phyloP scores from a whole-genome alignment of 2,797 vertebrate species.

The Brotula barbata region DNA sequence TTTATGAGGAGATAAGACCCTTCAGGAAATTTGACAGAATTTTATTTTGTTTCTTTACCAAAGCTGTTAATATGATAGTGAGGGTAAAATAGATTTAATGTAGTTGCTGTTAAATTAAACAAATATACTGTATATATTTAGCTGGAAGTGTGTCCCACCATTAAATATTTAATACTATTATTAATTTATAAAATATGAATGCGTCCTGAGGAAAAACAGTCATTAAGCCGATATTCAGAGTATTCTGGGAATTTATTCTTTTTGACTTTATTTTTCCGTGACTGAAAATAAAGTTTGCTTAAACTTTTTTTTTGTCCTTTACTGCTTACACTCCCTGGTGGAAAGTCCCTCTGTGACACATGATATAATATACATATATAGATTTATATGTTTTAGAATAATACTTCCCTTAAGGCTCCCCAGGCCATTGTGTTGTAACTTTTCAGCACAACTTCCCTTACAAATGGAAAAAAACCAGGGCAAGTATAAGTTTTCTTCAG shows the following conservation, averaged over 20 bases:
- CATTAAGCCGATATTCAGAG: constrained; percentile 33
- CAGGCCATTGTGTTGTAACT: too few species aligned
- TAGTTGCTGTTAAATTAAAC: constrained; percentile 19
- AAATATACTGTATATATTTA: constrained; percentile 20
- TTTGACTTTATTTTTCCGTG: constrained; percentile 52
- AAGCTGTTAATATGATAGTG: constrained; percentile 22
- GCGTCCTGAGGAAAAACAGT: constrained; percentile 10
- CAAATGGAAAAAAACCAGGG: too few species aligned
- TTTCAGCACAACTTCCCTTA: too few species aligned
- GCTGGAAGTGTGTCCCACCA: constrained; percentile 9
- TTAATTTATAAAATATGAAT: constrained; percentile 35
- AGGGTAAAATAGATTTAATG: background rate
- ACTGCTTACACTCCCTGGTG: background rate
- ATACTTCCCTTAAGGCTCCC: too few species aligned
- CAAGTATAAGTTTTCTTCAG: too few species aligned
- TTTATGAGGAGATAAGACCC: constrained; percentile 7
- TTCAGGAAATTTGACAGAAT: constrained; percentile 21
- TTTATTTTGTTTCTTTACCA: constrained; percentile 14
- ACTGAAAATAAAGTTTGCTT: constrained; percentile 64
- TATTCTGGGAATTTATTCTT: constrained; percentile 52
- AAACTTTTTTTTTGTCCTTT: constrained; percentile 35
- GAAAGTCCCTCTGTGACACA: background rate
- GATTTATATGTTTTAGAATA: too few species aligned
- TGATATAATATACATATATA: too few species aligned
- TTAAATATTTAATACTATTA: constrained; percentile 17